Base-by-base conservation (phyloP, 2,113 vertebrate genomes). In the Triplophysa siluroides region DNA sequence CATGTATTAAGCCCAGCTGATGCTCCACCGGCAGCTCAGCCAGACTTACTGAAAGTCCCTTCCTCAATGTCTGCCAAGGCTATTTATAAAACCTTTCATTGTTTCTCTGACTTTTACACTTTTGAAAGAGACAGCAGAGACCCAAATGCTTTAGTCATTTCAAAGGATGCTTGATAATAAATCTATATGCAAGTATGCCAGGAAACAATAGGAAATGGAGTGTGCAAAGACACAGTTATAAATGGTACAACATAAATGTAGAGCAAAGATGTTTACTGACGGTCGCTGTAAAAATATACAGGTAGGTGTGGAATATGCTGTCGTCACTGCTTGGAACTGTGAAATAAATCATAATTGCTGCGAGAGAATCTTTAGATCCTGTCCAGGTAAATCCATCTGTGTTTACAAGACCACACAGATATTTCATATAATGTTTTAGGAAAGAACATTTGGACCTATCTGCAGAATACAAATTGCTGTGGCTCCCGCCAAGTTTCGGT, bases 131-230 rank as follows among this genome's bases (percentile, higher is more conserved):
- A 82, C 52, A 65, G 33, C 29, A 74, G 64, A 78, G 38, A 77
- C 60, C 56, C 26, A 69, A 41, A 80, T 73, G 58, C 50, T 70
- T 71, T 45, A 33, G 21, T 12, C 23, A 7, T 45, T 50, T 65
- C 69, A 78, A 83, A 45, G 47, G 68, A 67, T 78, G 68, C 70
- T 73, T 77, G 74, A 75, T 82, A 83, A 83, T 83, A 78, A 83
- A 83, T 68, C 74, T 19, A 41, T 7, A 7, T 38, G 14, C 64
- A 65, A 69, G 18, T 41, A 23, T 73, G 82, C 80, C 75, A 84
- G 81, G 60, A 70, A 78, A 84, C 79, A 80, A 74, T 69, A 74
- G 54, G 18, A 74, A 58, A 70, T 43, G 73, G 52, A 66, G 50
- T 18, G 21, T 83, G 58, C 38, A 70, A 50, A 66, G 26, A 72